A percentile compares a stretch with the other conserved stretches of the same genome.
These are phyloP conservation scores for Phymanthus crucifer DNA, from an alignment of 92 coral and sea anemone genomes.

Conservation along the genomic window DNA sequence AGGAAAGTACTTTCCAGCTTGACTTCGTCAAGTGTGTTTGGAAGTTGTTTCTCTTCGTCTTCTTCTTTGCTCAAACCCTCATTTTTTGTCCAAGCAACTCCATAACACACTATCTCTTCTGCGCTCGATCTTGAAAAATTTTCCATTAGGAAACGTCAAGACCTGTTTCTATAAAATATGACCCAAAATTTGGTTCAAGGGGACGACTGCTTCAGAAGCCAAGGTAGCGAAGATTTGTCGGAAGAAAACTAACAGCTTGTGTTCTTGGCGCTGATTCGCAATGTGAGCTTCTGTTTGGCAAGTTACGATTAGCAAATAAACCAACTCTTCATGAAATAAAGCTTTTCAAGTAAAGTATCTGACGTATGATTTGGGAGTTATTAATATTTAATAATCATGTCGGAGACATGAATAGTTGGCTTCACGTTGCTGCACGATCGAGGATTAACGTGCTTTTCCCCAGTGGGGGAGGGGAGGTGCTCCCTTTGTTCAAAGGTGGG, in stretches of 20 bases:
- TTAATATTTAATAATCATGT: not conserved
- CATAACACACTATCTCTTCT: not conserved
- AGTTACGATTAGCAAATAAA: not conserved
- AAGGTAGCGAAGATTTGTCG: not conserved
- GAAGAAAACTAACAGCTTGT: not conserved
- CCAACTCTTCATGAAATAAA: not conserved
- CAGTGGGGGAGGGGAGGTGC: no score
- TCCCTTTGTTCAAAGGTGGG: no score
- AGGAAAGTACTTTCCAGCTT: not conserved
- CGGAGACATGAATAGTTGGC: not conserved
- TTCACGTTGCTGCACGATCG: not conserved
- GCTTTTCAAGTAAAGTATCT: not conserved
- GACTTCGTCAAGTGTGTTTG: not conserved
- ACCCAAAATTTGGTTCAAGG: not conserved
- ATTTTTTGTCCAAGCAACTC: not conserved
- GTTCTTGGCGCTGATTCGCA: not conserved
- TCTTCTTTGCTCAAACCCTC: not conserved
- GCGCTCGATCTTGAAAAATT: not conserved
- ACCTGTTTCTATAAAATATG: not conserved
- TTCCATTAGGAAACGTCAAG: slow-evolving; percentile 2
- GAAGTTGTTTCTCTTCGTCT: not conserved
- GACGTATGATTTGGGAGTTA: not conserved
- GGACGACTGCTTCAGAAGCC: not conserved
- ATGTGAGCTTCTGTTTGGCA: not conserved
- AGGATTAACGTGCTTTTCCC: no score